Evolutionary conservation across 2,797 vertebrate genomes (phyloP).

Genomic region (Micropoecilia bifurca): DNA sequence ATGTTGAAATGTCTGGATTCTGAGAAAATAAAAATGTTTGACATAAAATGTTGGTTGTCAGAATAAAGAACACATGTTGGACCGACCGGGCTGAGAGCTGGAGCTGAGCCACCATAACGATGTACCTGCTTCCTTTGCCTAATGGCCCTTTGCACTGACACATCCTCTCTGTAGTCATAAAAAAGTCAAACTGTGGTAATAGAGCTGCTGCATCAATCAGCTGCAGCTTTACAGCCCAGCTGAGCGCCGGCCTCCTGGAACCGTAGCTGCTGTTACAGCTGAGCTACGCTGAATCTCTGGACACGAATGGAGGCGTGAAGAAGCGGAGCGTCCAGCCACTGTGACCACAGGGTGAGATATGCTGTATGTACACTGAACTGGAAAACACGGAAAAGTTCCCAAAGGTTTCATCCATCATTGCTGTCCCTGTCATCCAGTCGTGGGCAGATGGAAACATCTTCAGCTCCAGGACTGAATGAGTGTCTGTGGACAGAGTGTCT

Average conservation of each 20-base stretch:
- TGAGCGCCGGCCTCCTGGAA: constrained; percentile 51
- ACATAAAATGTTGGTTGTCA: neutral
- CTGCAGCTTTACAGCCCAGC: constrained; percentile 39
- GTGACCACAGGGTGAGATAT: constrained; percentile 29
- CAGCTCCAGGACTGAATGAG: constrained; percentile 21
- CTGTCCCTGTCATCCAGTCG: neutral
- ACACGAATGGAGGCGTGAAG: constrained; percentile 22
- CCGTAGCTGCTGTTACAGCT: constrained; percentile 36
- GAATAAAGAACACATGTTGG: neutral
- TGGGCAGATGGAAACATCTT: constrained; percentile 13
- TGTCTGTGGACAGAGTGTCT: constrained; percentile 36
- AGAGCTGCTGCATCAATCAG: constrained; percentile 42
- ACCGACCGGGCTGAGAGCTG: neutral
- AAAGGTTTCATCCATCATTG: neutral
- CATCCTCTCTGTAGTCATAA: constrained; percentile 19
- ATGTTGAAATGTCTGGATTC: neutral
- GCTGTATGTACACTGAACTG: constrained; percentile 53
- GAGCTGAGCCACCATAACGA: neutral
- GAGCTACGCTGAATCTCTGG: constrained; percentile 41
- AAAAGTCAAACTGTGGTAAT: constrained; percentile 37
- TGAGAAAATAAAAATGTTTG: neutral
- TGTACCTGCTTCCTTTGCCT: constrained; percentile 7
- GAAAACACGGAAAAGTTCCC: constrained; percentile 49
- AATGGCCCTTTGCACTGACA: constrained; percentile 32
- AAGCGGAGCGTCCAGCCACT: constrained; percentile 1